Base-by-base conservation (phyloP, 2,113 vertebrate species). In the Cyphomyrus discorhynchus region DNA sequence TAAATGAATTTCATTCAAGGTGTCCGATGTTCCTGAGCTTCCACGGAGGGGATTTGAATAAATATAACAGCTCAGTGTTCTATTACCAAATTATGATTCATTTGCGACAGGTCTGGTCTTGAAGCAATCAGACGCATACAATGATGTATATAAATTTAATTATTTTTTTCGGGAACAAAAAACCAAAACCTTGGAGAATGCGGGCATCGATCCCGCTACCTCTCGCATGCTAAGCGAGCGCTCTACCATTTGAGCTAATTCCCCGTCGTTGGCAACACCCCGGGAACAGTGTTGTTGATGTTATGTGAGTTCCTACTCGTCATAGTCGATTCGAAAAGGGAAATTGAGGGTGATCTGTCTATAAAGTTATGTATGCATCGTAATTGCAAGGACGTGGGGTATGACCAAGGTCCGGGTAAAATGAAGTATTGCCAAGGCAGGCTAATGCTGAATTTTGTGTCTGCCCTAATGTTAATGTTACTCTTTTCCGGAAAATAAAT, bases 171-270 rank as follows among this genome's bases (percentile, higher is more conserved):
- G 17, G 74, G 74, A 80, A 80, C 35, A 39, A 17, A 80, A 80
- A 80, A 19, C 15, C 4, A 77, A 39, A 19, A 17, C 35, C 35
- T n/a, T 90, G 92, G 95, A 93, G 92, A 89, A 92, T 93, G 92
- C 91, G 92, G 94, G 88, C 77, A 90, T 93, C 93, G 94, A 95
- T 93, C 93, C 93, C 93, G 92, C 94, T 94, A 94, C 94, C 91
- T 92, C 77, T 89, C 94, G 93, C 93, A 94, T 91, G 88, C 92
- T 94, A 93, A 96, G 94, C 90, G 94, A 95, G 92, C 92, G 94
- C 95, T 95, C 94, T 95, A 95, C 94, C 92, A 94, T 96, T 93
- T 95, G 92, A 95, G 94, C 93, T 93, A 91, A 95, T 95, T 95
- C 92, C 93, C 94, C 92, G 0, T 0, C 3, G 0, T 0, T 3